Evolutionary conservation across 2,797 vertebrate species (phyloP).

Genomic region (Helostoma temminkii): DNA sequence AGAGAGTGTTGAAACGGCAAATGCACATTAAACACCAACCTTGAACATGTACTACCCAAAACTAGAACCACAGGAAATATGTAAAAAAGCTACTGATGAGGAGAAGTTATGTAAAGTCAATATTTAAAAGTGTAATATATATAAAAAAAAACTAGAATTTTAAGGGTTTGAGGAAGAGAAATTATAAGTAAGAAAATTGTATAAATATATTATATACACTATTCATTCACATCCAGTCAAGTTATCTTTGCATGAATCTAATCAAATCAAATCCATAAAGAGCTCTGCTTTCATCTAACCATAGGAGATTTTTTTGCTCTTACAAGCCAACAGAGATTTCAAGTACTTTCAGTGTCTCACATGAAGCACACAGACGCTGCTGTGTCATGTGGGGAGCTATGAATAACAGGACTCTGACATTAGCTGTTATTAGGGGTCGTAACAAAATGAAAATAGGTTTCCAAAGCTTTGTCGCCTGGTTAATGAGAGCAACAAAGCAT

Average conservation of each 20-base stretch:
- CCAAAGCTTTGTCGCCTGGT: not conserved
- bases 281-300: constrained; percentile 30
- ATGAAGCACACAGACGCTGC: not conserved
- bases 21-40: no score
- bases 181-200: no score
- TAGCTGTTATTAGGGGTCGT: not conserved
- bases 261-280: constrained; percentile 17
- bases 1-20: no score
- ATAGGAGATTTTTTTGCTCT: constrained; percentile 20
- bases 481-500: not conserved
- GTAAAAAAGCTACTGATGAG: no score
- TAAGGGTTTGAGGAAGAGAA: no score
- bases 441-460: not conserved
- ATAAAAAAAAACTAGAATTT: no score
- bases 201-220: no score
- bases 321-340: not conserved
- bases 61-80: no score
- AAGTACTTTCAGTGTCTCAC: constrained; percentile 2
- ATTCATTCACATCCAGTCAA: no score
- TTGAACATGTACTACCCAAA: no score
- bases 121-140: no score
- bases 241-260: constrained; percentile 18
- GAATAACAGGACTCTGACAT: not conserved
- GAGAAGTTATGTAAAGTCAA: no score
- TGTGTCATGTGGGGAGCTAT: not conserved